Conservation (phyloP, 53 echinoderm and acorn worm genomes). For the Mesocentrotus franciscanus region DNA sequence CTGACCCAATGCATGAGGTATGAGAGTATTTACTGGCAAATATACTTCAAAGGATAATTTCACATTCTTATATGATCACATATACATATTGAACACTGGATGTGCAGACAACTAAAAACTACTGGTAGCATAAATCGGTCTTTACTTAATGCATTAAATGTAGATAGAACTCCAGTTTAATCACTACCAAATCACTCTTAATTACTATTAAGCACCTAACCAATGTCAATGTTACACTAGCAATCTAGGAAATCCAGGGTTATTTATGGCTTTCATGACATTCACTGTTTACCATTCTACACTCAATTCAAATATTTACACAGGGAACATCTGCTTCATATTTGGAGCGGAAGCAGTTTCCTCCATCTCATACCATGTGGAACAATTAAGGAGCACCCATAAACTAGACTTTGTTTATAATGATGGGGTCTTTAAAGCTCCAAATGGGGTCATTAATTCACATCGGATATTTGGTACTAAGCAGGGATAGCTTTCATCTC, state of each 20-base stretch:
- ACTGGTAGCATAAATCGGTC: background rate
- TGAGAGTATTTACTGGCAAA: background rate
- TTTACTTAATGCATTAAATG: background rate
- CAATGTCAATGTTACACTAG: background rate
- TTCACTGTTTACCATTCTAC: slow-evolving; percentile 7
- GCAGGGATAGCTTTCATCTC: background rate
- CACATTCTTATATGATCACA: too few relatives aligned
- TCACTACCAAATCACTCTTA: background rate
- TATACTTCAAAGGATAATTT: background rate
- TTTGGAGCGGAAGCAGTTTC: background rate
- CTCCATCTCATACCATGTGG: background rate
- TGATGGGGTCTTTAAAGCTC: background rate
- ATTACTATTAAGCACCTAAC: background rate
- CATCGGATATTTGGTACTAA: background rate
- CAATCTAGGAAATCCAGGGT: background rate
- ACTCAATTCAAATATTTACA: slow-evolving; percentile 37
- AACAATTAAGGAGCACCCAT: background rate
- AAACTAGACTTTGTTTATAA: background rate
- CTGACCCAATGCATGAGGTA: background rate
- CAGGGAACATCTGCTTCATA: slow-evolving; percentile 26
- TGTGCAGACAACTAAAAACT: background rate
- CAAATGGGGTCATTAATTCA: background rate
- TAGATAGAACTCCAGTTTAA: background rate
- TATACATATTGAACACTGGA: background rate
- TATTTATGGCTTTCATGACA: slow-evolving; percentile 4